Evolutionary conservation across 2,113 vertebrate species (phyloP).

Genomic region (Chamaea fasciata): DNA sequence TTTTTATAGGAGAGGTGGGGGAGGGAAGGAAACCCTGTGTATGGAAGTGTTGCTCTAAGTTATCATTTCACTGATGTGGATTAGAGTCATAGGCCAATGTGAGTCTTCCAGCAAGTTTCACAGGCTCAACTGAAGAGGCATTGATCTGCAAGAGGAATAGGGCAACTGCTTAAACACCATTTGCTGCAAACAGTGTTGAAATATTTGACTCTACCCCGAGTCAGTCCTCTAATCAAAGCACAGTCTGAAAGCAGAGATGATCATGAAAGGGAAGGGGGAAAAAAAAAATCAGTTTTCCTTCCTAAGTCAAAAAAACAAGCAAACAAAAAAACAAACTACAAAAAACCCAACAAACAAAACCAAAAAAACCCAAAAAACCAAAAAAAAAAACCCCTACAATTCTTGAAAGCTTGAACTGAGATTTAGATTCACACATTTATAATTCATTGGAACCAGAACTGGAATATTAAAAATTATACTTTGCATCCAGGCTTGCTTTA

Average conservation of each 20-base stretch:
- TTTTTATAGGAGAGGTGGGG: neutral
- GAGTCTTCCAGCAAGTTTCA: neutral
- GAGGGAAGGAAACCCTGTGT: neutral
- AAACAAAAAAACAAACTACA: too few relatives aligned
- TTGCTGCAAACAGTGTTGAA: neutral
- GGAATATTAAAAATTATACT: neutral
- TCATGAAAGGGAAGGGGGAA: neutral
- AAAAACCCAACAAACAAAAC: too few relatives aligned
- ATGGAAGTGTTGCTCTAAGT: neutral
- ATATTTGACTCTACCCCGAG: neutral
- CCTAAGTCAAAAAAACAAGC: neutral
- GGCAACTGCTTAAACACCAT: neutral
- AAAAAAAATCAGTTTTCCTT: neutral
- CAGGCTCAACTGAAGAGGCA: neutral
- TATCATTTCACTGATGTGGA: neutral
- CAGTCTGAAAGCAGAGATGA: neutral
- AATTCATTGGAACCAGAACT: neutral
- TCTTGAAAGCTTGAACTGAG: neutral
- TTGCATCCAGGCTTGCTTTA: neutral
- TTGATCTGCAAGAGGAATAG: neutral
- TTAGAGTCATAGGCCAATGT: neutral
- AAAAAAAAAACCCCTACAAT: too few relatives aligned
- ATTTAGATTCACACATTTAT: neutral
- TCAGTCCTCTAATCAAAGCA: neutral
- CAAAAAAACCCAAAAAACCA: neutral